A percentile compares a stretch with the other conserved stretches of the same genome.
Conservation (phyloP, 2,797 vertebrate species). For the Crax fasciolata region DNA sequence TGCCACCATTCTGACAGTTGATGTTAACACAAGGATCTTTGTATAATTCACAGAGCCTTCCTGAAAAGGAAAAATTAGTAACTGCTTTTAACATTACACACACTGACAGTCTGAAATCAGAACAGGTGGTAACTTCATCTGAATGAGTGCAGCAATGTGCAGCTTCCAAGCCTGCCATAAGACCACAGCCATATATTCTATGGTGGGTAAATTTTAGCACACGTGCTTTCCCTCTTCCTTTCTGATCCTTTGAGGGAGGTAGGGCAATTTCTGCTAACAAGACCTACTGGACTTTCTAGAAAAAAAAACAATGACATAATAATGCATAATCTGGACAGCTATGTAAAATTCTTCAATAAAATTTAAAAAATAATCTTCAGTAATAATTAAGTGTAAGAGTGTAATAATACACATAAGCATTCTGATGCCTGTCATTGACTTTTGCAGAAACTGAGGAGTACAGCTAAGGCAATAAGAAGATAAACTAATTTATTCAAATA, state of each 20-base stretch:
- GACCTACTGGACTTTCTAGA: background rate
- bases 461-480: background rate
- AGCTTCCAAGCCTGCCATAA: background rate
- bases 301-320: background rate
- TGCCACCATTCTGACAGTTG: slow-evolving; percentile 93
- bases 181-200: background rate
- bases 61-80: slow-evolving; percentile 77
- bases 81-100: background rate
- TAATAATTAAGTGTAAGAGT: background rate
- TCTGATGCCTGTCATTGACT: background rate
- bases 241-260: background rate
- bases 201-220: background rate
- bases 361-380: background rate
- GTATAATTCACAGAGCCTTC: slow-evolving; percentile 94
- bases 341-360: background rate
- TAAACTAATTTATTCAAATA: background rate
- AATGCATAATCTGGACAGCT: background rate
- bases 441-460: background rate
- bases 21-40: slow-evolving; percentile 94
- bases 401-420: background rate
- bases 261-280: background rate
- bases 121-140: background rate
- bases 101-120: background rate
- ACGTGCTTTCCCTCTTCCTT: background rate
- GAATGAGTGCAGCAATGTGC: background rate